Base-by-base conservation (phyloP, 1,140 invertebrate species). In the Aricia agestis region DNA sequence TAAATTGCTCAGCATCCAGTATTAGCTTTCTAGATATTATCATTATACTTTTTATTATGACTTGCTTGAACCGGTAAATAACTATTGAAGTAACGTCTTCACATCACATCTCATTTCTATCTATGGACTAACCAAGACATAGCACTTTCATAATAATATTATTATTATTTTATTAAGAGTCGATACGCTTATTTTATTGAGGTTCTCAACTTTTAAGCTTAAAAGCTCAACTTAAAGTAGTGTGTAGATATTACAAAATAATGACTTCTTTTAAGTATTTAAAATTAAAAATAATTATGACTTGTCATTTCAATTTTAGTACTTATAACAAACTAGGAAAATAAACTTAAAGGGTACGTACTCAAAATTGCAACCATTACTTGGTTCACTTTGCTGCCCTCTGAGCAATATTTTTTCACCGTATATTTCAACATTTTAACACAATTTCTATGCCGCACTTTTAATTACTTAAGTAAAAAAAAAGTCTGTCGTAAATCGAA, bases 361-460 rank as follows among this genome's bases (percentile, higher is more conserved):
- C 87, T 88, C 52, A 90, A 75, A 69, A 76, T 31, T 17, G 86
- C 78, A 59, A 87, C 77, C 25, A 90, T 17, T 59, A 90, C 75
- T 79, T 88, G 87, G 70, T 90, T 81, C 58, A 90, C 67, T 72
- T 86, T 90, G 68, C 87, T 88, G 67, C 86, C 87, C 72, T 90
- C 83, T 1, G 85, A 81, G 78, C 78, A 90, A 82, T 90, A 90
- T 74, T 87, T 88, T 80, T 87, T 90, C 79, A 87, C 86, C 69
- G 84, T 87, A 66, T 87, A 84, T 71, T 90, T 87, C 52, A 90
- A 83, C 87, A 90, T 90, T 83, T 81, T 85, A 61, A 58, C 19
- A 68, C 31, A 68, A 70, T 31, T 69, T 32, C 41, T 61, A 58
- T 42, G 68, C 32, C n/a, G 66, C 32, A 19, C 18, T 73, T 65